Evolutionary conservation across 2,113 vertebrate genomes (phyloP).

Genomic region (Colinus virginianus): DNA sequence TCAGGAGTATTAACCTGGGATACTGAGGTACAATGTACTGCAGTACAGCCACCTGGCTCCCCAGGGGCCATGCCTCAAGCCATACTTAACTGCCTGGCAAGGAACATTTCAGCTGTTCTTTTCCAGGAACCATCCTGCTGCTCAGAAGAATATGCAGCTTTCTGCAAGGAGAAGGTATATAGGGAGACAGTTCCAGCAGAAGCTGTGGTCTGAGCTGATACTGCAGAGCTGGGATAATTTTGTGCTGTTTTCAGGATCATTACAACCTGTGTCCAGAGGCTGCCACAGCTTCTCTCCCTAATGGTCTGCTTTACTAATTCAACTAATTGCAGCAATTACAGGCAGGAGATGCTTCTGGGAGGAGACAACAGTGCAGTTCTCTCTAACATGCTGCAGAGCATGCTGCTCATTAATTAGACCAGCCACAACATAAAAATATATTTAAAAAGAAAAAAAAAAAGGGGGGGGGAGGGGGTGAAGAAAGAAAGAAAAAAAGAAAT

Average conservation of each 20-base stretch:
- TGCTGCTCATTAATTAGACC: conserved; percentile 62
- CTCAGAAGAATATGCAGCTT: not conserved
- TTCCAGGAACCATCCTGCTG: not conserved
- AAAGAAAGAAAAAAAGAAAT: not conserved
- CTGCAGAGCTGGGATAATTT: conserved; percentile 36
- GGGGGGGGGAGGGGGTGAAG: not conserved
- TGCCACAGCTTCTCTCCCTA: conserved; percentile 54
- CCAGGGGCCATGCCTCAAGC: not conserved
- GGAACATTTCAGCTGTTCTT: not conserved
- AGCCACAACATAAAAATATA: not conserved
- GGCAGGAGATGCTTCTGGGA: conserved; percentile 69
- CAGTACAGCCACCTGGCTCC: not conserved
- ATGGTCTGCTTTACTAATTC: conserved; percentile 75
- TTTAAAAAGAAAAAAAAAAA: not conserved
- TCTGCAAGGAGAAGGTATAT: not conserved
- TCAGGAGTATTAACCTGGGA: not conserved
- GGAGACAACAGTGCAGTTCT: conserved; percentile 52
- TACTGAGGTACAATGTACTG: not conserved
- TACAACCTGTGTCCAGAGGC: conserved; percentile 61
- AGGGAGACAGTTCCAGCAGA: not conserved
- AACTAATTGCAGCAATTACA: conserved; percentile 78
- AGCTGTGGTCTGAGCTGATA: not conserved
- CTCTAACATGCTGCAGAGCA: conserved; percentile 55
- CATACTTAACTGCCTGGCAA: not conserved
- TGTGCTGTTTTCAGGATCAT: conserved; percentile 17